Evolutionary conservation across 2,888 invertebrate species (phyloP).

Genomic region (Lypha dubia): DNA sequence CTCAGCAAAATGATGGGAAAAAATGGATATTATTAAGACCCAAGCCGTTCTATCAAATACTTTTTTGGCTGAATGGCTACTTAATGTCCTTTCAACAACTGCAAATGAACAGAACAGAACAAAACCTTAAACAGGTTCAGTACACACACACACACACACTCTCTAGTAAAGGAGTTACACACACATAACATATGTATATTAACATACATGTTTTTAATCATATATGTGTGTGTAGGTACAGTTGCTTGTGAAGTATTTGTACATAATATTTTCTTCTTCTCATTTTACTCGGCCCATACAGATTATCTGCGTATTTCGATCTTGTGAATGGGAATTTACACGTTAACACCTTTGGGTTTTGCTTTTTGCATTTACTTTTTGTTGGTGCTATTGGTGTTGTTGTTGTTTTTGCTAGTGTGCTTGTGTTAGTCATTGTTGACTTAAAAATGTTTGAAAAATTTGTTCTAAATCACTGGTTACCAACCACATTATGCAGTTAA

Average conservation of each 20-base stretch:
- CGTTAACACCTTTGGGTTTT: conserved; percentile 80
- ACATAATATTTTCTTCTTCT: conserved; percentile 15
- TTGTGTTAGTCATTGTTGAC: conserved; percentile 61
- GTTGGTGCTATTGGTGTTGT: conserved; percentile 18
- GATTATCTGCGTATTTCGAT: conserved; percentile 74
- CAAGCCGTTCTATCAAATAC: conserved; percentile 5
- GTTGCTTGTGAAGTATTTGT: background rate
- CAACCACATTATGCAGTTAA: conserved; percentile 69
- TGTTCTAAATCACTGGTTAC: conserved; percentile 71
- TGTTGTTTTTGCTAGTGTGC: conserved; percentile 49
- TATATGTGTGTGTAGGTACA: background rate
- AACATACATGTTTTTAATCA: background rate
- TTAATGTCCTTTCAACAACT: conserved; percentile 23
- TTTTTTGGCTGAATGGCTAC: conserved; percentile 27
- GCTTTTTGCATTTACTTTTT: conserved; percentile 37
- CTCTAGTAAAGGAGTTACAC: conserved; percentile 12
- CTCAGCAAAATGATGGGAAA: conserved; percentile 15
- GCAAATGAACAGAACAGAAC: background rate
- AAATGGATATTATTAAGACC: conserved; percentile 13
- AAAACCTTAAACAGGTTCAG: conserved; percentile 15
- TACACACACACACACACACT: background rate
- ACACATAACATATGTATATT: too few species aligned
- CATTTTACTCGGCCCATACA: conserved; percentile 59
- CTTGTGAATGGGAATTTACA: conserved; percentile 82
- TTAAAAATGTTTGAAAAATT: conserved; percentile 68